Conservation (phyloP, 2,888 invertebrate genomes). For the Empis livida region DNA sequence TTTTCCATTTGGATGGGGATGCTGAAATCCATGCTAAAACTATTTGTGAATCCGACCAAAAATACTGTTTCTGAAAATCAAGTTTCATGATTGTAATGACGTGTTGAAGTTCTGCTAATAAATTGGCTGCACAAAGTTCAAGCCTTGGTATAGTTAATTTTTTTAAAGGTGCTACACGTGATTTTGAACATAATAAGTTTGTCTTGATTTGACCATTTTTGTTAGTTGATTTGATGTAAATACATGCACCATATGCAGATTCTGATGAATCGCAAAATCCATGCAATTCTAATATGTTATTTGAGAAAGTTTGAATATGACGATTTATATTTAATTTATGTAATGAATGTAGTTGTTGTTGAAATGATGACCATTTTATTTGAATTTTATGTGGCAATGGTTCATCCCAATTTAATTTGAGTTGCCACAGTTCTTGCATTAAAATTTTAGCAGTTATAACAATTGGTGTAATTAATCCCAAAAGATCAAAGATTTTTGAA, state of each 20-base stretch:
- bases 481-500: slow-evolving; percentile 10
- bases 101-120: slow-evolving; percentile 2
- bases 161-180: slow-evolving; percentile 6
- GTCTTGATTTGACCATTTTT: background rate
- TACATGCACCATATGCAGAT: slow-evolving; percentile 4
- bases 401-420: slow-evolving; percentile 10
- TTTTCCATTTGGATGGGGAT: background rate
- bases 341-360: background rate
- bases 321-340: background rate
- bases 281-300: slow-evolving; percentile 5
- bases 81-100: background rate
- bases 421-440: slow-evolving; percentile 9
- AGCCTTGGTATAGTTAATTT: slow-evolving; percentile 3
- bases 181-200: slow-evolving; percentile 7
- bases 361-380: slow-evolving; percentile 3
- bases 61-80: background rate
- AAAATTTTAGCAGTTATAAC: slow-evolving; percentile 9
- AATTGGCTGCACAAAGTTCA: slow-evolving; percentile 4
- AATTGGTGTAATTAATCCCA: slow-evolving; percentile 8
- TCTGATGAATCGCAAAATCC: slow-evolving; percentile 9
- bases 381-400: slow-evolving; percentile 5
- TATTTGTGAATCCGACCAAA: background rate
- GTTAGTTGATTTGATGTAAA: slow-evolving; percentile 1
- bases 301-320: background rate
- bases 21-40: too few species aligned